Conservation (phyloP, 2,797 vertebrate species). For the Rhinella marina region DNA sequence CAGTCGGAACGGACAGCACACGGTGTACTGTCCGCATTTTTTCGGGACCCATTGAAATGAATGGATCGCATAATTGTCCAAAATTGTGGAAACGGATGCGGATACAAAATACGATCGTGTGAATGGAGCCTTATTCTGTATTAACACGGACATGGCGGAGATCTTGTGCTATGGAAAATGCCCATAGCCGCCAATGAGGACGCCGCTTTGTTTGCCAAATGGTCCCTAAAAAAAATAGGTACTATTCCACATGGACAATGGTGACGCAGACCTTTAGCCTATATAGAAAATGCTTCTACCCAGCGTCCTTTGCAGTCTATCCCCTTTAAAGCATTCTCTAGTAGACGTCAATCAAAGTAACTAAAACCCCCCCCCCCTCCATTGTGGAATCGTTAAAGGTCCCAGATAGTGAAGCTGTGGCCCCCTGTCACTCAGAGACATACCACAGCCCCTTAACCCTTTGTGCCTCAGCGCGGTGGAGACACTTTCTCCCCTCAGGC, state of each 20-base stretch:
- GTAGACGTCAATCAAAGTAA: conserved; percentile 25
- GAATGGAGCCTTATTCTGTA: too few relatives aligned
- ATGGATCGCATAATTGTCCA: too few relatives aligned
- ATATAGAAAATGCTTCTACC: too few relatives aligned
- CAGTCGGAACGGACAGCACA: too few relatives aligned
- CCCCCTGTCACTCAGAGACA: not conserved
- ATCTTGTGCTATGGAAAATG: not conserved
- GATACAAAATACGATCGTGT: too few relatives aligned
- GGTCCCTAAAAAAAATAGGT: not conserved
- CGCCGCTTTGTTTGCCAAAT: not conserved
- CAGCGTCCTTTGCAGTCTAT: not conserved
- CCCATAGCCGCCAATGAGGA: not conserved
- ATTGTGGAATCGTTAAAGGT: not conserved
- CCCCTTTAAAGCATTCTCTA: not conserved
- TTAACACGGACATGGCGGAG: too few relatives aligned
- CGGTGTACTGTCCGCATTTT: too few relatives aligned
- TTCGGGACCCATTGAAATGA: too few relatives aligned
- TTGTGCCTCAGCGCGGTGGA: not conserved
- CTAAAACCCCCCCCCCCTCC: not conserved
- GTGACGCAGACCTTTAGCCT: not conserved
- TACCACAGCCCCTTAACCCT: conserved; percentile 32
- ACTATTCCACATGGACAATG: not conserved
- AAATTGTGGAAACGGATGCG: too few relatives aligned
- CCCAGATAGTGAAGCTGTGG: too few relatives aligned
- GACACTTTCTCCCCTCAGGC: conserved; percentile 34